Evolutionary conservation across 2,888 invertebrate species (phyloP).

Genomic region (Dolichomitus sp.): DNA sequence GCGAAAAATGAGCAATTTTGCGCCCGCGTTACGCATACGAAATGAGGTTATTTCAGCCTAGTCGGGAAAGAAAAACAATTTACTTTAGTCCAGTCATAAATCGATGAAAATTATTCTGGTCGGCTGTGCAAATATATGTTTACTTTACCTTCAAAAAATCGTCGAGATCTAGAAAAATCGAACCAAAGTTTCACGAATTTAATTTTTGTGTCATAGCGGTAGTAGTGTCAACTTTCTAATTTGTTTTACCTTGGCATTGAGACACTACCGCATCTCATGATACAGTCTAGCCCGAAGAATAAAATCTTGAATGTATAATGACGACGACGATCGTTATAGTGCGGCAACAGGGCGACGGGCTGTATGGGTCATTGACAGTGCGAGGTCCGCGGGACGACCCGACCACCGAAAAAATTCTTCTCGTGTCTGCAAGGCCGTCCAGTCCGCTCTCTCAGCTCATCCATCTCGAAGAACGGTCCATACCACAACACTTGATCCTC

Average conservation of each 20-base stretch:
- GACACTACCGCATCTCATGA: neutral
- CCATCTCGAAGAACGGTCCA: conserved; percentile 72
- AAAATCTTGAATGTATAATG: neutral
- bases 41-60: too few species aligned
- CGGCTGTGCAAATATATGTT: too few species aligned
- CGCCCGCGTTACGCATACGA: too few species aligned
- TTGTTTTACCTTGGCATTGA: neutral
- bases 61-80: too few species aligned
- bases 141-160: too few species aligned
- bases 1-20: too few species aligned
- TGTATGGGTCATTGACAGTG: conserved; percentile 88
- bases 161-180: neutral
- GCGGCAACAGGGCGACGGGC: conserved; percentile 89
- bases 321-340: conserved; percentile 82
- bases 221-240: neutral
- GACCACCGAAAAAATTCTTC: conserved; percentile 86
- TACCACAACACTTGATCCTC: conserved; percentile 85
- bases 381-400: conserved; percentile 86
- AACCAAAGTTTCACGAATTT: neutral
- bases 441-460: conserved; percentile 87
- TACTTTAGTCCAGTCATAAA: too few species aligned
- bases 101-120: too few species aligned
- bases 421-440: conserved; percentile 88
- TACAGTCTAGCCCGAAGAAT: neutral
- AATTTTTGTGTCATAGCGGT: neutral